phyloP scores from a whole-genome alignment of 2,797 vertebrate genomes.

The Lithobates pipiens region DNA sequence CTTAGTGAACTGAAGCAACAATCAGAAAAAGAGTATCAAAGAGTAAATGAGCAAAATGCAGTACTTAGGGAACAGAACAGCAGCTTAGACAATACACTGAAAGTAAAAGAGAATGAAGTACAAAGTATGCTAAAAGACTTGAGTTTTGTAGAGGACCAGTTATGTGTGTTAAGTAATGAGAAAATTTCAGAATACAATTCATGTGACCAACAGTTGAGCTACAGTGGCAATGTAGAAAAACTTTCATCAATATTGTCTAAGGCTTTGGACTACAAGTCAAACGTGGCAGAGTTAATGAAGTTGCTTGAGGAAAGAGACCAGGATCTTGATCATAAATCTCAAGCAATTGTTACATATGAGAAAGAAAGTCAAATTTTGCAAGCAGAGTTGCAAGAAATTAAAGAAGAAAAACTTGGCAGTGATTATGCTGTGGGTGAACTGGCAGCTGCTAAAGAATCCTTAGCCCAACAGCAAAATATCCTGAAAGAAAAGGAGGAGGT shows the following conservation, averaged over 20 bases:
- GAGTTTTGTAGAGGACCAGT: slow-evolving; percentile 78
- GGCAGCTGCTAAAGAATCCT: slow-evolving; percentile 58
- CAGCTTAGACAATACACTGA: slow-evolving; percentile 77
- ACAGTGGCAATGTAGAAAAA: slow-evolving; percentile 78
- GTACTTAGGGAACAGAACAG: slow-evolving; percentile 75
- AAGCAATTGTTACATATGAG: slow-evolving; percentile 63
- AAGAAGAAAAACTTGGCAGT: slow-evolving; percentile 70
- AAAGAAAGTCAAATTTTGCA: slow-evolving; percentile 72
- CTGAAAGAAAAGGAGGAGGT: slow-evolving; percentile 68
- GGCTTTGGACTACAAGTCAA: slow-evolving; percentile 77
- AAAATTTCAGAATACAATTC: slow-evolving; percentile 70
- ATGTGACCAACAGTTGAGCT: slow-evolving; percentile 66
- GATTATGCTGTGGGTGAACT: slow-evolving; percentile 71
- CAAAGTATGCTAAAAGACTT: slow-evolving; percentile 81
- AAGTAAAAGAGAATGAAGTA: slow-evolving; percentile 81
- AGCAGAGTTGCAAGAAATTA: slow-evolving; percentile 70
- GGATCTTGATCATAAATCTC: slow-evolving; percentile 69
- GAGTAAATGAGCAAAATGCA: slow-evolving; percentile 77
- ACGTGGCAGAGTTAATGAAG: slow-evolving; percentile 72
- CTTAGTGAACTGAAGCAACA: slow-evolving; percentile 84
- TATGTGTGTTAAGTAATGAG: slow-evolving; percentile 74
- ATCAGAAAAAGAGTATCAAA: slow-evolving; percentile 81
- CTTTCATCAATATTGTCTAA: slow-evolving; percentile 70
- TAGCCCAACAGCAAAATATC: slow-evolving; percentile 67
- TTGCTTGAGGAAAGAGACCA: slow-evolving; percentile 74